Conservation (phyloP, 2,113 vertebrate species). For the Candoia aspera region DNA sequence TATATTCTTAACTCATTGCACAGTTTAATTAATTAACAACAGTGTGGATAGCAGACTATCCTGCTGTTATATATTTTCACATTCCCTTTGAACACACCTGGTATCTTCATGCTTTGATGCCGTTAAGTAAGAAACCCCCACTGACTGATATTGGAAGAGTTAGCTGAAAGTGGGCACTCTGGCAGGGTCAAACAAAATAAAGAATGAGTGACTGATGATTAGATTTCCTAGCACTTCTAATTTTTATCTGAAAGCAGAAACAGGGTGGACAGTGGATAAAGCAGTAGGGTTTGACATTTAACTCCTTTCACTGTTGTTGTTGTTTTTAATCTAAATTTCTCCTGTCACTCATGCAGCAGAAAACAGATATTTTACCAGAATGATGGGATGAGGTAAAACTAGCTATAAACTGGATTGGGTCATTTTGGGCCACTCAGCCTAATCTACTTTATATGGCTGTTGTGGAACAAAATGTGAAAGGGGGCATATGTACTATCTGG, state of each 20-base stretch:
- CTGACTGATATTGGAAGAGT: background rate
- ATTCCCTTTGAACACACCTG: background rate
- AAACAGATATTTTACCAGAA: background rate
- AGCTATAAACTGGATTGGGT: background rate
- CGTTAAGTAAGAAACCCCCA: background rate
- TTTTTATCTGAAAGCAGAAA: background rate
- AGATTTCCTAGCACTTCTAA: background rate
- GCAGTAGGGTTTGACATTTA: background rate
- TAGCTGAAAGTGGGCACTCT: background rate
- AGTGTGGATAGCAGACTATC: background rate
- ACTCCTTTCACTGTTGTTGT: background rate
- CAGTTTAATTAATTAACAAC: conserved; percentile 12
- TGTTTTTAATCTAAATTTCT: background rate
- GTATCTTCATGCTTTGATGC: background rate
- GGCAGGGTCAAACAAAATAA: background rate
- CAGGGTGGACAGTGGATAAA: background rate
- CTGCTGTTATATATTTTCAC: background rate
- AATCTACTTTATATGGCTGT: background rate
- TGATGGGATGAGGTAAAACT: background rate
- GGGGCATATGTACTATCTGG: background rate
- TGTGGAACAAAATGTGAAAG: background rate
- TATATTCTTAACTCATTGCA: background rate
- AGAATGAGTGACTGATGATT: background rate
- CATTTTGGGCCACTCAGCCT: background rate
- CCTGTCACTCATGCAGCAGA: background rate